Base-by-base conservation (phyloP, 1,140 invertebrate genomes). In the Trachelipus rathkii region DNA sequence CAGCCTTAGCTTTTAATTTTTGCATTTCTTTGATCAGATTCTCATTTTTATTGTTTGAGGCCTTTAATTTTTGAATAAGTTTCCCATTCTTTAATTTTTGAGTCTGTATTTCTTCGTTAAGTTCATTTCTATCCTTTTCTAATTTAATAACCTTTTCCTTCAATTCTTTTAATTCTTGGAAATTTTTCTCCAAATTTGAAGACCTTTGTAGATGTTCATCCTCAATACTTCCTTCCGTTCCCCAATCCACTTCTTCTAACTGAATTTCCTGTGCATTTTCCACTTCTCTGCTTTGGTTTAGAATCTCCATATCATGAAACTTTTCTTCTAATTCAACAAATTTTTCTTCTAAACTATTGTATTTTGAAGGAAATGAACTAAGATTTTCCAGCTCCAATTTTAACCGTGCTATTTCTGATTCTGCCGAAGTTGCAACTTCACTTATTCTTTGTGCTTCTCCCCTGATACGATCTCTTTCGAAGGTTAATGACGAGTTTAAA, bases 61-160 rank as follows among this genome's bases (percentile, higher is more conserved):
- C 43, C 43, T 81, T 81, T n/a, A 81, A 33, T 71, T 81, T 81
- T 66, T 81, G 80, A 23, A 81, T 53, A 75, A 81, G 76, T 72
- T 79, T 81, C 0, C 80, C 80, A 44, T 69, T 77, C 72, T 81
- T 81, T 69, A 81, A 71, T 70, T 81, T 81, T 5, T 77, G 67
- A 10, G 80, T 70, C 46, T 81, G 80, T 10, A 81, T 67, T 44
- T 81, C 80, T 50, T 81, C 80, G 66, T 75, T 69, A 10, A 79
- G 10, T 13, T 44, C 19, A 67, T 81, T 81, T 45, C 76, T 81
- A 33, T 81, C 80, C 23, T 81, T 81, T 50, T 81, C 80, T 44
- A 79, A 33, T 15, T 68, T 46, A 71, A 81, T 81, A 1, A 81
- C 66, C 33, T 81, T 77, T 46, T 77, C 70, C 44, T 81, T 81